Base-by-base conservation (phyloP, 2,888 invertebrate species). In the Lottia gigantea region DNA sequence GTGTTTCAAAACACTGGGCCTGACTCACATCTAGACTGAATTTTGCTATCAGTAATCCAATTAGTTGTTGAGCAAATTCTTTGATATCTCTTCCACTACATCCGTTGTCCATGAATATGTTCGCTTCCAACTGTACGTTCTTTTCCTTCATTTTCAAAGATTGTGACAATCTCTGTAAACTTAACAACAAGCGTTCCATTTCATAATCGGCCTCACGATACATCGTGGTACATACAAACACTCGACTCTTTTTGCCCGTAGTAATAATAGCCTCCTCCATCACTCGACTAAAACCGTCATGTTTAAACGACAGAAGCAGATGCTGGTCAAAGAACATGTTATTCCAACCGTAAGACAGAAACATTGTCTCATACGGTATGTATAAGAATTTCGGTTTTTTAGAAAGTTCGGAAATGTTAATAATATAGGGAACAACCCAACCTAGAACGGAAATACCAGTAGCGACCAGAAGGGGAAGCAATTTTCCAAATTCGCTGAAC, bases 221-320 rank as follows among this genome's bases (percentile, higher is more conserved):
- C 79, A 79, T 79, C 0, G 79, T 79, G 0, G 78, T 78, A 46
- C 79, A 79, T 2, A 79, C 71, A 61, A 75, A 79, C 7, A 79
- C 71, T n/a, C 74, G 62, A 47, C 74, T 77, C 1, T 62, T 67
- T 16, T 63, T 46, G 2, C 49, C 47, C 0, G 19, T 25, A 19
- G 62, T 25, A n/a, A 62, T 47, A 3, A 31, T 14, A 19, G 26
- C 45, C 2, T 25, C 40, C 16, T 46, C 46, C 8, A 68, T 31
- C 3, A 63, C 67, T 31, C 71, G 46, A 16, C 68, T 66, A 49
- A 78, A 76, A 3, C 78, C 78, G 26, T 76, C 74, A 26, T 69
- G 71, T 55, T 72, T 73, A 67, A 77, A 78, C 46, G 68, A 73
- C 31, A 78, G 63, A 1, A 71, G 70, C 19, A 77, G 62, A 26